These are phyloP conservation scores for Eretmocerus hayati DNA, from an alignment of 2,888 invertebrate genomes.

Conservation along the genomic window DNA sequence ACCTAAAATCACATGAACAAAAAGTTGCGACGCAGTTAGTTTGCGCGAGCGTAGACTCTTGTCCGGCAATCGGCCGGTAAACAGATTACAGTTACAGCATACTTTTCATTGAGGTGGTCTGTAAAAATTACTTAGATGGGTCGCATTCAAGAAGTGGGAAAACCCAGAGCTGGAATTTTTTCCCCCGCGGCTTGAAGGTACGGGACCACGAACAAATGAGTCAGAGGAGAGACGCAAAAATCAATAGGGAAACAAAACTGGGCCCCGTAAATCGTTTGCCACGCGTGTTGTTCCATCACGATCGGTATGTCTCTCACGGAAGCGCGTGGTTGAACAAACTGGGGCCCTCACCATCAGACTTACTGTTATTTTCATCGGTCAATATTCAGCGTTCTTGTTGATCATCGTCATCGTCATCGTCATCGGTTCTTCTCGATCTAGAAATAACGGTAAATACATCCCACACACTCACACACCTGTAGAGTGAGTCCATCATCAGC, in stretches of 20 bases:
- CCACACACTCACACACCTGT: background rate
- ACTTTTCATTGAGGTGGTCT: conserved; percentile 14
- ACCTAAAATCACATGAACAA: no score
- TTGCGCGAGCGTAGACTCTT: no score
- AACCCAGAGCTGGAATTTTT: background rate
- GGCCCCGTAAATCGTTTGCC: no score
- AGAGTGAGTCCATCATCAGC: conserved; percentile 1
- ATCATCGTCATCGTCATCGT: background rate
- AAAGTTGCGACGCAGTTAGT: no score
- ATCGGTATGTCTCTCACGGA: no score
- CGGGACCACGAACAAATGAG: conserved; percentile 12
- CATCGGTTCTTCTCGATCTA: conserved; percentile 9
- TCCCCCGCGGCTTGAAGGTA: background rate
- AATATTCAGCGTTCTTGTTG: conserved; percentile 2
- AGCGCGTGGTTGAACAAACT: background rate
- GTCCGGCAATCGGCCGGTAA: background rate
- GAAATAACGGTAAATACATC: conserved; percentile 18
- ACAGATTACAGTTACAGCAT: conserved; percentile 16
- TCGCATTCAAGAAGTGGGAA: background rate
- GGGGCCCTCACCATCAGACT: background rate
- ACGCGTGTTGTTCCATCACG: no score
- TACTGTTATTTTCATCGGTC: conserved; percentile 23
- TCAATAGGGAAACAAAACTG: background rate
- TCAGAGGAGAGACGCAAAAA: conserved; percentile 1
- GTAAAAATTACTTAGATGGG: background rate